These are phyloP conservation scores for Chauna torquata DNA, from an alignment of 2,113 vertebrate genomes.

Conservation along the genomic window DNA sequence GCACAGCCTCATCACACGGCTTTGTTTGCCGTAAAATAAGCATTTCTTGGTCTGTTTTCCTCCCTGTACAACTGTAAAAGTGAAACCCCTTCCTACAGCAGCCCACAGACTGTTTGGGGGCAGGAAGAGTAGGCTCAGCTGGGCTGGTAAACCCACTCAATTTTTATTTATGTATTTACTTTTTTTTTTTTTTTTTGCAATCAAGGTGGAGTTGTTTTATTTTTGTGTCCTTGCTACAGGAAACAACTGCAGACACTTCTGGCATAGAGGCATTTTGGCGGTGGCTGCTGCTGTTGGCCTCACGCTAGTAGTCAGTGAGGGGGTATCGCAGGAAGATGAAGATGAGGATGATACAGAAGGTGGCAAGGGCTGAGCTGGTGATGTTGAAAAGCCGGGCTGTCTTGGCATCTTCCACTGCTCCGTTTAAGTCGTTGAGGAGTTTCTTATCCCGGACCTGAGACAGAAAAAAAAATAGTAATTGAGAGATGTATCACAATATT, in stretches of 20 bases:
- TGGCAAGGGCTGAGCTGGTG: constrained; percentile 83
- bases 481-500: neutral
- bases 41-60: neutral
- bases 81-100: constrained; percentile 31
- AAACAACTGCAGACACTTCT: constrained; percentile 59
- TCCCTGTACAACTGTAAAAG: neutral
- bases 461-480: neutral
- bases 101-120: neutral
- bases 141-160: neutral
- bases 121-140: neutral
- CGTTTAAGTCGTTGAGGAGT: constrained; percentile 81
- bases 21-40: constrained; percentile 40
- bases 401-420: constrained; percentile 84
- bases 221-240: constrained; percentile 57
- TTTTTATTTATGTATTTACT: neutral
- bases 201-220: neutral
- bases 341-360: constrained; percentile 80
- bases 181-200: neutral
- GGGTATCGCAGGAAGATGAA: constrained; percentile 84
- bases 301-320: constrained; percentile 79
- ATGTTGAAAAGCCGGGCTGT: constrained; percentile 84
- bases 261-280: constrained; percentile 10
- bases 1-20: neutral
- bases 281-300: neutral
- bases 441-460: constrained; percentile 84